phyloP scores from a whole-genome alignment of 2,113 vertebrate genomes.

The Rhegmatorhina hoffmannsi region DNA sequence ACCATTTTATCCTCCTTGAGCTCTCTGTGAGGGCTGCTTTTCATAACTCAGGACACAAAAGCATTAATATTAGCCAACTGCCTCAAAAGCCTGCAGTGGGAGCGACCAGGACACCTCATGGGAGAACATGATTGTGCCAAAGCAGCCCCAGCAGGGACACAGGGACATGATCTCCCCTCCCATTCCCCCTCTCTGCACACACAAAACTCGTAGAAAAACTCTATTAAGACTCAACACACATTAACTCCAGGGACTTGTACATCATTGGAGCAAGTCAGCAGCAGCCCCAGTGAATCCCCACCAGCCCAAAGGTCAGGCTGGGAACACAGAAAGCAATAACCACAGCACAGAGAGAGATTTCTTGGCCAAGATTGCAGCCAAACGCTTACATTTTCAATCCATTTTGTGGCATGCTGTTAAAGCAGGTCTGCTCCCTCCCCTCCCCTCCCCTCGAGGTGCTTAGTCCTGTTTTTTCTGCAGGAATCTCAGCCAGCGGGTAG shows the following conservation, averaged over 20 bases:
- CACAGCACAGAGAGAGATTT: background rate
- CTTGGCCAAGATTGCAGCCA: background rate
- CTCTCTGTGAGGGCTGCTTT: fast-evolving
- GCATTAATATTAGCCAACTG: background rate
- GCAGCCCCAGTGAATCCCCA: background rate
- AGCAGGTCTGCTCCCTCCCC: background rate
- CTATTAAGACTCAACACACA: background rate
- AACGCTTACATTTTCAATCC: background rate
- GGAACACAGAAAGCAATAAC: background rate
- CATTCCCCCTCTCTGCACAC: fast-evolving
- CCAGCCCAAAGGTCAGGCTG: background rate
- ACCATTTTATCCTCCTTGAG: background rate
- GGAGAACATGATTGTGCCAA: fast-evolving
- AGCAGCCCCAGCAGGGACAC: fast-evolving
- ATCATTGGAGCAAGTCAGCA: background rate
- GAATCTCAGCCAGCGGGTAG: background rate
- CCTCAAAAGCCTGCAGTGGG: background rate
- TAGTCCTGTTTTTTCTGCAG: background rate
- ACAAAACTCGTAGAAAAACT: background rate
- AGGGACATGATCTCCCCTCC: background rate
- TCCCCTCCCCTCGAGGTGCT: background rate
- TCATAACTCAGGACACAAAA: background rate
- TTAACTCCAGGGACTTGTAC: background rate
- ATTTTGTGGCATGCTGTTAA: background rate
- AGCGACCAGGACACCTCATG: fast-evolving